phyloP scores from a whole-genome alignment of 2,888 invertebrate species.

The Reticulitermes lucifugus region DNA sequence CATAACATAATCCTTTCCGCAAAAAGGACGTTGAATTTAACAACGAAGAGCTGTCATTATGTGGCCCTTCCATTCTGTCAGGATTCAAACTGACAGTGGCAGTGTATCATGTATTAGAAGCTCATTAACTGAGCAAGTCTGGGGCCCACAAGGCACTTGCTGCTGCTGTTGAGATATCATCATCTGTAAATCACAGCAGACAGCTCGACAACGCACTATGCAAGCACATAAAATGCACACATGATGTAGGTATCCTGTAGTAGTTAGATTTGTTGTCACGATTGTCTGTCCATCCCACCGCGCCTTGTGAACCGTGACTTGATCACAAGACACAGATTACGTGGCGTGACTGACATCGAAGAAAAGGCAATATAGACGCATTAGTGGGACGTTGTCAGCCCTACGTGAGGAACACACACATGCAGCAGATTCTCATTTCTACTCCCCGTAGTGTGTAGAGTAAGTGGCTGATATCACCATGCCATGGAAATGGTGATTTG shows the following conservation, averaged over 20 bases:
- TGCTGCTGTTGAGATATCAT: not conserved
- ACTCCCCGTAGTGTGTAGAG: not conserved
- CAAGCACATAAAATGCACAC: not conserved
- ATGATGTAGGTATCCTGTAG: not conserved
- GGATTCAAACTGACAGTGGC: not conserved
- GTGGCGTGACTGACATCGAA: constrained; percentile 12
- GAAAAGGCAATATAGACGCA: not conserved
- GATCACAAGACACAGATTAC: constrained; percentile 16
- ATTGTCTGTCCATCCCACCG: not conserved
- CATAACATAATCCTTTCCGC: too few relatives aligned
- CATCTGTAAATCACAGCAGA: not conserved
- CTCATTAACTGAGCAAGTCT: not conserved
- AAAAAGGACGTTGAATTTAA: too few relatives aligned
- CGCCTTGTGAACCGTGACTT: not conserved
- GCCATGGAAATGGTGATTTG: not conserved
- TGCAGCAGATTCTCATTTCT: not conserved
- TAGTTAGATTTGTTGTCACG: not conserved
- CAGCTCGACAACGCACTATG: not conserved
- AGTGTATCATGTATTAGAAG: not conserved
- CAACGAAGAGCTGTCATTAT: not conserved
- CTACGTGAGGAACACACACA: not conserved
- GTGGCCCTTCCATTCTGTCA: not conserved
- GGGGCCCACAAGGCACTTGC: not conserved
- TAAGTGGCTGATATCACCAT: not conserved
- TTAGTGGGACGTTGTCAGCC: not conserved